Percentiles rank a stretch among this genome's conserved stretches.
Evolutionary conservation across 1,140 invertebrate species (phyloP).

Genomic region (Euura saliciscinereae): DNA sequence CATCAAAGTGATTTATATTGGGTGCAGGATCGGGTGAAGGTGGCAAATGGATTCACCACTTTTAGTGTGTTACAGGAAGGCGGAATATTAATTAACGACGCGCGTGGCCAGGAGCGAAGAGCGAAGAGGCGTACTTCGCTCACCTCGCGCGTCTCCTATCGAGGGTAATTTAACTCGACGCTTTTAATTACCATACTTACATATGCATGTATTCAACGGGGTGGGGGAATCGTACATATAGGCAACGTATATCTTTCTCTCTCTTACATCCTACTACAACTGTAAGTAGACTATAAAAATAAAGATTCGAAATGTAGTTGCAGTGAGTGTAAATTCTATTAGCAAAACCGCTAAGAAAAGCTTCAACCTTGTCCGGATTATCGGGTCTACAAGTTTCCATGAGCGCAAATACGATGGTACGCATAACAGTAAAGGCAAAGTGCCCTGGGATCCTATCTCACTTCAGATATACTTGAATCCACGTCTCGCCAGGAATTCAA

Average conservation of each 20-base stretch:
- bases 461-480: not conserved
- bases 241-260: not conserved
- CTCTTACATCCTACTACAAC: not conserved
- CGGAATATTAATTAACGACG: constrained; percentile 4
- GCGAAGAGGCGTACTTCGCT: constrained; percentile 3
- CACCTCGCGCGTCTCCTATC: not conserved
- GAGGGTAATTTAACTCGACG: constrained; percentile 5
- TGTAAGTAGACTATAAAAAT: not conserved
- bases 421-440: not conserved
- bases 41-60: constrained; percentile 4
- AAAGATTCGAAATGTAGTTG: not conserved
- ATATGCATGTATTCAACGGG: constrained; percentile 1
- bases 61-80: constrained; percentile 4
- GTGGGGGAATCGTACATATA: not conserved
- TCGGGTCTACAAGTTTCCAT: not conserved
- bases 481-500: not conserved
- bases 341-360: not conserved
- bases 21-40: constrained; percentile 6
- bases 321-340: not conserved
- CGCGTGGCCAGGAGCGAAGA: not conserved
- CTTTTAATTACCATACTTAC: constrained; percentile 7
- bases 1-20: constrained; percentile 5
- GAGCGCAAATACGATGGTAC: not conserved
- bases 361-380: not conserved
- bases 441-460: not conserved